Base-by-base conservation (phyloP, 1,140 invertebrate genomes). In the Schlechtendalia chinensis region DNA sequence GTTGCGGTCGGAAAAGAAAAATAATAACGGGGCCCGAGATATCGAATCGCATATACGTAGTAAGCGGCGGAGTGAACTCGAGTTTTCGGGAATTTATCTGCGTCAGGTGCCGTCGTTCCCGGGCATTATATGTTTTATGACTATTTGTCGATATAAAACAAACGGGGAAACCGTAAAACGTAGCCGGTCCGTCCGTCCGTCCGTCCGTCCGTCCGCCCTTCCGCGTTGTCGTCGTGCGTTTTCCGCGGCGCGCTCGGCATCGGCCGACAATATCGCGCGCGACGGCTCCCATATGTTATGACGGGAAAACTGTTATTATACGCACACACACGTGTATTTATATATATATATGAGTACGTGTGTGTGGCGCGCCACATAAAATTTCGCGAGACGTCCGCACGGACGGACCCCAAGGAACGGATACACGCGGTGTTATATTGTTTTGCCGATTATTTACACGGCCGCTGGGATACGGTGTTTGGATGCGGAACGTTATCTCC, bases 71-170 rank as follows among this genome's bases (percentile, higher is more conserved):
- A 11, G 27, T 32, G 56, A 47, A 77, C 74, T 45, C 14, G 56
- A 59, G 56, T 58, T 47, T 77, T 47, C 27, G n/a, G 74, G 59
- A 77, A 77, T 77, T 77, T 77, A 77, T 77, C 74, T 59, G n/a
- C 74, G 56, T 77, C 74, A 77, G 74, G 74, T 77, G 74, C 74
- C 32, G n/a, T 59, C 74, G 54, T 77, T 77, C 74, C 74, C 74
- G 74, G 5, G 32, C 39, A 19, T 77, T 77, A 58, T 45, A 45
- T 59, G 74, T 77, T 77, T 77, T 77, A 77, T 24, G 74, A 59
- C 53, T 16, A 4, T 59, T 77, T 45, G 27, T 39, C 74, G 32
- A 77, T 45, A 77, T 45, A 75, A 59, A 58, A 75, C 54, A 77
- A 45, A 77, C n/a, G 56, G 45, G 22, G 16, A 58, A 58, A 59